These are phyloP conservation scores for Crocodylus rhombifer DNA, from an alignment of 2,797 vertebrate species.

Conservation along the genomic window DNA sequence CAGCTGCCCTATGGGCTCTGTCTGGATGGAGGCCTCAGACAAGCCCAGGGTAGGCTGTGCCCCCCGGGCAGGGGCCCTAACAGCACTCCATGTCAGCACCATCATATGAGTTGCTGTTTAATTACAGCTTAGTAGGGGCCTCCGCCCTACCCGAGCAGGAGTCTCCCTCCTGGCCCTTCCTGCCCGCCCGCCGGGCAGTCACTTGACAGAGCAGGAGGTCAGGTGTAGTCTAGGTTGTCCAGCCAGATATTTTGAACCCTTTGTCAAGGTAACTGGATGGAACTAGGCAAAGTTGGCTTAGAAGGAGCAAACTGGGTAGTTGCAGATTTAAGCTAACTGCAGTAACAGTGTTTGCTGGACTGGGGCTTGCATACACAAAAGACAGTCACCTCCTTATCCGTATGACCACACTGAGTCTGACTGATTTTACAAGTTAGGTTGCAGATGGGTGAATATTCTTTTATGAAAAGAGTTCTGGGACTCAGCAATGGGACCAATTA, in stretches of 20 bases:
- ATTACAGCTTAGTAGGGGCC: no score
- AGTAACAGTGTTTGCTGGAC: fast-evolving
- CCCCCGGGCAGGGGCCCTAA: no score
- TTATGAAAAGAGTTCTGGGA: neutral
- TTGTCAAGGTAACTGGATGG: neutral
- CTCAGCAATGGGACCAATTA: neutral
- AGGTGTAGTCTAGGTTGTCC: no score
- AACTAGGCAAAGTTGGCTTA: neutral
- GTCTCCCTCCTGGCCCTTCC: no score
- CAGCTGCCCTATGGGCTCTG: no score
- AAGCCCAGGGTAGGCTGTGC: no score
- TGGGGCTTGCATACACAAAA: fast-evolving
- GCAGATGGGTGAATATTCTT: neutral
- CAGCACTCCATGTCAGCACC: no score
- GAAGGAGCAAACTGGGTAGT: neutral
- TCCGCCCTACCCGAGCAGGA: no score
- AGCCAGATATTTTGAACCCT: neutral
- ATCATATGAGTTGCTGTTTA: no score
- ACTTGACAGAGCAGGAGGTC: no score
- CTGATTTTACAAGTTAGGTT: fast-evolving
- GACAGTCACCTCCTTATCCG: neutral
- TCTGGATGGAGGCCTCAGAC: no score
- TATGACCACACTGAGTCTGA: neutral
- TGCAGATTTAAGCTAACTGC: neutral
- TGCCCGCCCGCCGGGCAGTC: no score